These are phyloP conservation scores for Drosophila diplacantha DNA, from an alignment of 2,888 invertebrate species.

Conservation along the genomic window DNA sequence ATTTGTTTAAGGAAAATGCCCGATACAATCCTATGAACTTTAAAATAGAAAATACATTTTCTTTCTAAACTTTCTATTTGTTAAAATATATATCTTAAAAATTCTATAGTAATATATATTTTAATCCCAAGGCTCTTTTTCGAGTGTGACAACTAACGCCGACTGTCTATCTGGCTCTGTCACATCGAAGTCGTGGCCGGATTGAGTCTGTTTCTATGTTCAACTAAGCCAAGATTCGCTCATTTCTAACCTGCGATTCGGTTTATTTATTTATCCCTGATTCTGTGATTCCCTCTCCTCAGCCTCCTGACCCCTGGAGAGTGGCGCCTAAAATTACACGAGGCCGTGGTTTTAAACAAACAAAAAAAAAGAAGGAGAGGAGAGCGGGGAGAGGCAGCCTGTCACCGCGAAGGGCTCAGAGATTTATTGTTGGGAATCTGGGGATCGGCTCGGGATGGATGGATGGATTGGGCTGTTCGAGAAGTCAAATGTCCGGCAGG, in stretches of 20 bases:
- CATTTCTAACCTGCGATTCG: conserved; percentile 34
- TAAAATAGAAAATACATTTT: too few species aligned
- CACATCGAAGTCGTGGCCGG: conserved; percentile 67
- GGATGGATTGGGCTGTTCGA: conserved; percentile 16
- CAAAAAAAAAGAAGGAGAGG: neutral
- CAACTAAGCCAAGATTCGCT: conserved; percentile 45
- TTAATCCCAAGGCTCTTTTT: neutral
- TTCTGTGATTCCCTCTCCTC: neutral
- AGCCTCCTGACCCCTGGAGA: conserved; percentile 59
- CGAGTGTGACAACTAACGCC: conserved; percentile 37
- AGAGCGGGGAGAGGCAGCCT: conserved; percentile 30
- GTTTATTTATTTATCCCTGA: conserved; percentile 26
- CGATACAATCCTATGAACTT: too few species aligned
- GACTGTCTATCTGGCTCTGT: conserved; percentile 58
- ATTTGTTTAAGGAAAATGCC: too few species aligned
- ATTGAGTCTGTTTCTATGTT: conserved; percentile 47
- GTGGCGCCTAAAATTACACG: conserved; percentile 64
- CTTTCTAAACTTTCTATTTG: too few species aligned
- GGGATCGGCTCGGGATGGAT: conserved; percentile 16
- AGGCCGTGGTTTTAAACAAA: conserved; percentile 25
- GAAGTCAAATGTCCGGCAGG: conserved; percentile 46
- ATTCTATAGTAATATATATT: neutral
- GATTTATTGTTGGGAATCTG: conserved; percentile 49
- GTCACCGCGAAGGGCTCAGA: conserved; percentile 40
- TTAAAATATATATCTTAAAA: neutral